Evolutionary conservation across 2,888 invertebrate genomes (phyloP), one percentile per base, ranked within the genome.

Genomic region (Strigamia crassipes): DNA sequence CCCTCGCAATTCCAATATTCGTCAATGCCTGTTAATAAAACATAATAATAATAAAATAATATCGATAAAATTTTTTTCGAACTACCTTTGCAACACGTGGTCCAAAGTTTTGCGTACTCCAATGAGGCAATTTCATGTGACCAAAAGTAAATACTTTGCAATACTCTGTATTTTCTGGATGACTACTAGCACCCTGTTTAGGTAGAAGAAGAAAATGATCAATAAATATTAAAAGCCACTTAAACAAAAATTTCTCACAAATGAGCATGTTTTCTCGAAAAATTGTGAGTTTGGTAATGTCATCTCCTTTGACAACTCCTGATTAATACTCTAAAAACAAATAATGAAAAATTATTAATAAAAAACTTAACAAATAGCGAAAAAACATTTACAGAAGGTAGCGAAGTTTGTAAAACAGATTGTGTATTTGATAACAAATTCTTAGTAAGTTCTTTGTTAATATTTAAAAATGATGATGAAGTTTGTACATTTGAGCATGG

Each of bases 101-200:
- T 6, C 15, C 46, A 46, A 46, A 46, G 1, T 46, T 46, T n/a
- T 46, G 15, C 9, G 12, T 46, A 15, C 5, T 15, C 46, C 46
- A 46, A 46, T 5, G 15, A 15, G 46, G 13, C 9, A 46, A 46
- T n/a, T 15, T 15, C n/a, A 4, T 46, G n/a, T 46, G 12, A n/a
- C 46, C 46, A 46, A 12, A 46, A 46, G 46, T 15, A 46, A 46
- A 46, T 46, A 89, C 0, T 86, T 86, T 5, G 86, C 86, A 0
- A 90, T 85, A 0, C 85, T 84, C 86, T 89, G 86, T 38, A 87
- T 88, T 82, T 85, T 86, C 0, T 91, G 85, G 0, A 83, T 21
- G 12, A 9, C 31, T 12, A 81, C 15, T 13, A 13, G 13, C 12
- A 46, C 12, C 46, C 46, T 46, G 15, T 46, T 13, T 46, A n/a